Base-by-base conservation (phyloP, 1,140 invertebrate species). In the Harpegnathos saltator region DNA sequence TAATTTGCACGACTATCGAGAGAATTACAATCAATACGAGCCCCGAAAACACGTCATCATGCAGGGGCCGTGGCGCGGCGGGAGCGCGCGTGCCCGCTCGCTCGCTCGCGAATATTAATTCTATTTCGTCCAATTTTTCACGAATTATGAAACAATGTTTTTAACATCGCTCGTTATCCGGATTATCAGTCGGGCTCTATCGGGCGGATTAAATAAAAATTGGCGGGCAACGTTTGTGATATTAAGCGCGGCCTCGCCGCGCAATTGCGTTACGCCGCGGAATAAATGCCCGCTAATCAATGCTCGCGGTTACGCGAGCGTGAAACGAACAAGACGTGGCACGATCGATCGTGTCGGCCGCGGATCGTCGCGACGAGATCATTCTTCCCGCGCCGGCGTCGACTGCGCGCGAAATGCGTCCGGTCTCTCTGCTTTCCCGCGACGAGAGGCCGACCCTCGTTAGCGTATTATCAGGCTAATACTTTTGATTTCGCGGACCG, bases 1-100 rank as follows among this genome's bases (percentile, higher is more conserved):
- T 80, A 80, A 80, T 80, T 80, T 58, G 75, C 50, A 80, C 22
- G 75, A 80, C 65, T 80, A 80, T 80, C 24, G 65, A 59, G 75
- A 80, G 75, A 80, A 80, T 77, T 77, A 77, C 62, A 77, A 77
- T 80, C 52, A 71, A 80, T 80, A n/a, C n/a, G n/a, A 78, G 29
- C 22, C 54, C 22, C 38, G 52, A 12, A 71, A 80, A 80, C 65
- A 11, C n/a, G 52, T 80, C 75, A 80, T 59, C 65, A 48, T n/a
- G n/a, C n/a, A n/a, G n/a, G n/a, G n/a, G n/a, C n/a, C n/a, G n/a
- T n/a, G n/a, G n/a, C n/a, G n/a, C n/a, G n/a, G n/a, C n/a, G n/a
- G n/a, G n/a, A n/a, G n/a, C n/a, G n/a, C n/a, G n/a, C n/a, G 2
- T 22, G 63, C 22, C 19, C 38, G 29, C 38, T 33, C 62, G 65